Evolutionary conservation across 1,140 invertebrate genomes (phyloP), one percentile per base, ranked within the genome.

Genomic region (Zaprionus camerounensis): DNA sequence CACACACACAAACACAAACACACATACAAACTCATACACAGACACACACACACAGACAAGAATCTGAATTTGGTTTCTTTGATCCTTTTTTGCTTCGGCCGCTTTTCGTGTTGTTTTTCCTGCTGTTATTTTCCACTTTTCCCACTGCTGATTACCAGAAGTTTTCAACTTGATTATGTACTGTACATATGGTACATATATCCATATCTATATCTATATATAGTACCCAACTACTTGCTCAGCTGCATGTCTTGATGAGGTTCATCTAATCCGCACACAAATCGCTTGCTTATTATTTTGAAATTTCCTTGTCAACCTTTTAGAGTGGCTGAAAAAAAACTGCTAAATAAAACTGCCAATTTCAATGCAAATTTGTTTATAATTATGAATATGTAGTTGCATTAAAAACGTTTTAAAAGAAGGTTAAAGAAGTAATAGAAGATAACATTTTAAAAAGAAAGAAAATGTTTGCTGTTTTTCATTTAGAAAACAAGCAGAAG

Each of bases 101-200:
- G 44, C 12, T 58, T 64, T 51, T 38, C 5, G 28, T 12, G 38
- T 36, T 44, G 22, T 26, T 57, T 66, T 66, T 56, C 15, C 26
- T 24, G 24, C 53, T 26, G 11, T n/a, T 28, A 15, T n/a, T 36
- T 51, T 51, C 11, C 46, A 24, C 38, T 22, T 46, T 51, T 36
- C 31, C 49, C 34, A 5, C 61, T 31, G 44, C 53, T 82, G 80
- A 74, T 82, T 75, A 67, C 71, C 53, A 68, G 1, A 58, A 51
- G 36, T 71, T 62, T 34, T 71, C 24, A 36, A 51, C 51, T 65
- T 22, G 15, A 62, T 62, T 49, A 62, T 13, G 5, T 12, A 13
- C n/a, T 20, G 24, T 17, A 46, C n/a, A 9, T 0, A 46, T 34
- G 31, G 2, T 46, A n/a, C 38, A 41, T 41, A 17, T 44, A 44